Conservation (phyloP, 2,113 vertebrate species). For the Pagrus major region DNA sequence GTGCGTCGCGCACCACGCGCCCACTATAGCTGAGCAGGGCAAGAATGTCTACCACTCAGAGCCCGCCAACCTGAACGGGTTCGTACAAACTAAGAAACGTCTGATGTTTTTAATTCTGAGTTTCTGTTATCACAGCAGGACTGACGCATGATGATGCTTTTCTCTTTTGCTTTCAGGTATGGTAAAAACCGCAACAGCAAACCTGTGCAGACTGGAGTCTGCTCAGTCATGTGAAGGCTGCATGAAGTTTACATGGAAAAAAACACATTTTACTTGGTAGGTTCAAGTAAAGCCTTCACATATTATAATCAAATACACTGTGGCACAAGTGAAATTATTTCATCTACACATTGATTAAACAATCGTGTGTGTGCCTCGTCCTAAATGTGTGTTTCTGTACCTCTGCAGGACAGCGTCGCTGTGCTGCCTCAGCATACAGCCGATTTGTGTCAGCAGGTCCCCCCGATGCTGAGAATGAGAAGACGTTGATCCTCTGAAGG, state of each 20-base stretch:
- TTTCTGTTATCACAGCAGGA: background rate
- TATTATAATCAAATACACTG: background rate
- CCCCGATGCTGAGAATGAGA: slow-evolving; percentile 27
- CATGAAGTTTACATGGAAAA: slow-evolving; percentile 15
- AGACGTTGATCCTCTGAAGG: slow-evolving; percentile 27
- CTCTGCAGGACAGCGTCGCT: slow-evolving; percentile 72
- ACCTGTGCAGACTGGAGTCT: slow-evolving; percentile 91
- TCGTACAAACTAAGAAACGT: background rate
- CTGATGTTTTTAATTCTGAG: background rate
- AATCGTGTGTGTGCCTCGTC: no score
- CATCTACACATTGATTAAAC: background rate
- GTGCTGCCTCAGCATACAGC: slow-evolving; percentile 57
- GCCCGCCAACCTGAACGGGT: slow-evolving; percentile 85
- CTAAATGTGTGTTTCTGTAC: slow-evolving; percentile 34
- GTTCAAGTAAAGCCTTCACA: background rate
- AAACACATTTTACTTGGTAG: slow-evolving; percentile 63
- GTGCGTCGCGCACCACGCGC: slow-evolving; percentile 47
- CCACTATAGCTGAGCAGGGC: slow-evolving; percentile 73
- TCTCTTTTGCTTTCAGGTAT: slow-evolving; percentile 77
- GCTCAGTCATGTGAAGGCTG: slow-evolving; percentile 92
- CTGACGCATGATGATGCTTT: background rate
- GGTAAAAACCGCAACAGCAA: slow-evolving; percentile 81
- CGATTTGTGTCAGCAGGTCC: slow-evolving; percentile 59
- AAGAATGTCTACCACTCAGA: slow-evolving; percentile 84
- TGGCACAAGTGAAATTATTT: background rate